phyloP scores from a whole-genome alignment of 2,113 vertebrate species.

The Manacus vitellinus region DNA sequence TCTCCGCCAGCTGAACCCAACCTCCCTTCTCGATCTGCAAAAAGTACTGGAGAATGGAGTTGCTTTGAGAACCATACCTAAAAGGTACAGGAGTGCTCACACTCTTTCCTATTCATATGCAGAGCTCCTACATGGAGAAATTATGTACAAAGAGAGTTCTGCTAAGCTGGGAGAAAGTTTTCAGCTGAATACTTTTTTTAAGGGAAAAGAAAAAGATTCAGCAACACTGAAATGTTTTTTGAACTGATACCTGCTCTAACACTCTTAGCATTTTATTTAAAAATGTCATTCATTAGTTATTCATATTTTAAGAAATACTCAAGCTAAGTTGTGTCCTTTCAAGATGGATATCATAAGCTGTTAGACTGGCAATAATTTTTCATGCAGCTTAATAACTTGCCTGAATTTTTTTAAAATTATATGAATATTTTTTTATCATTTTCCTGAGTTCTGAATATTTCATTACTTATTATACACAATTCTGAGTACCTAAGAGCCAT shows the following conservation, averaged over 20 bases:
- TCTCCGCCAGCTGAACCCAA: neutral
- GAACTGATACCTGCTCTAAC: neutral
- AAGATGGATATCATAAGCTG: neutral
- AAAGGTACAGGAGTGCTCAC: neutral
- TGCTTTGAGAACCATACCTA: neutral
- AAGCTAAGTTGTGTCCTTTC: neutral
- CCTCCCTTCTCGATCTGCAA: neutral
- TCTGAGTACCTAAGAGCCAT: neutral
- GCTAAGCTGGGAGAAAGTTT: neutral
- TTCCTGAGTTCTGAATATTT: neutral
- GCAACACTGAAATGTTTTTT: neutral
- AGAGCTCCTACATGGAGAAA: neutral
- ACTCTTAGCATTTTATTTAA: neutral
- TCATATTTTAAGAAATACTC: neutral
- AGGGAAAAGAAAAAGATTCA: neutral
- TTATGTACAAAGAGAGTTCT: neutral
- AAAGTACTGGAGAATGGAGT: neutral
- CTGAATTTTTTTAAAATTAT: too few species aligned
- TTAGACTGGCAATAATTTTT: neutral
- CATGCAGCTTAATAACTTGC: neutral
- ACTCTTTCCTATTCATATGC: neutral
- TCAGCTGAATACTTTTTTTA: neutral
- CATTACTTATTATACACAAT: neutral
- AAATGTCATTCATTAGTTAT: neutral
- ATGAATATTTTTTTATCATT: neutral